Percentiles rank a stretch among this genome's conserved stretches.
phyloP scores from a whole-genome alignment of 2,113 vertebrate species.

The Colius striatus region DNA sequence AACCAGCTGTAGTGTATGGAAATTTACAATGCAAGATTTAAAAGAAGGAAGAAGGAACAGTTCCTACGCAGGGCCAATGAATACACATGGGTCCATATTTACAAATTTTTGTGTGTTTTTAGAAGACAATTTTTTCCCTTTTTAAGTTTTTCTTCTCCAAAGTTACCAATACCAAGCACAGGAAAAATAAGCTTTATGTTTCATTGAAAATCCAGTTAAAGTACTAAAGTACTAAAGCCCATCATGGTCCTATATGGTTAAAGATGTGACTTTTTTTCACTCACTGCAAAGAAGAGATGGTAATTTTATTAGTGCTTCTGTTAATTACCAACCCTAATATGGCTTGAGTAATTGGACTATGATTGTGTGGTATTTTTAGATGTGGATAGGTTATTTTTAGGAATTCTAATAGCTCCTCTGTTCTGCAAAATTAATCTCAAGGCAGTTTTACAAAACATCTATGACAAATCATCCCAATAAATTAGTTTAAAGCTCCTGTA shows the following conservation, averaged over 20 bases:
- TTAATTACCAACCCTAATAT: not conserved
- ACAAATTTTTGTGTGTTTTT: not conserved
- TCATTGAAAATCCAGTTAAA: not conserved
- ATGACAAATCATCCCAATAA: not conserved
- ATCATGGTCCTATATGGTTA: not conserved
- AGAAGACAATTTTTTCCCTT: not conserved
- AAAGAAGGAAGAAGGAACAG: not conserved
- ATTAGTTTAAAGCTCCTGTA: not conserved
- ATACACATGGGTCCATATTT: not conserved
- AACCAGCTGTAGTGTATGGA: no score
- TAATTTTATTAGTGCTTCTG: not conserved
- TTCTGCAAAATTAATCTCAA: not conserved
- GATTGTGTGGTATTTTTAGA: not conserved
- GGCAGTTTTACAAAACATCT: not conserved
- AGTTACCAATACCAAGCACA: not conserved
- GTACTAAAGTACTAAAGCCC: not conserved
- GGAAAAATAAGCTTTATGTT: not conserved
- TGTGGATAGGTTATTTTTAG: conserved; percentile 11
- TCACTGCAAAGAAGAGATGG: not conserved
- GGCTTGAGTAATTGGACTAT: not conserved
- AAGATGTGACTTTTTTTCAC: not conserved
- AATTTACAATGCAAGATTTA: not conserved
- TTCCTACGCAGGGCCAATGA: not conserved
- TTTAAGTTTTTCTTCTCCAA: not conserved
- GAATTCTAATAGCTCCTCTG: not conserved